A percentile compares a stretch with the other conserved stretches of the same genome.
These are phyloP conservation scores for Actenoides lindsayi DNA, from an alignment of 2,113 vertebrate genomes.

Conservation along the genomic window DNA sequence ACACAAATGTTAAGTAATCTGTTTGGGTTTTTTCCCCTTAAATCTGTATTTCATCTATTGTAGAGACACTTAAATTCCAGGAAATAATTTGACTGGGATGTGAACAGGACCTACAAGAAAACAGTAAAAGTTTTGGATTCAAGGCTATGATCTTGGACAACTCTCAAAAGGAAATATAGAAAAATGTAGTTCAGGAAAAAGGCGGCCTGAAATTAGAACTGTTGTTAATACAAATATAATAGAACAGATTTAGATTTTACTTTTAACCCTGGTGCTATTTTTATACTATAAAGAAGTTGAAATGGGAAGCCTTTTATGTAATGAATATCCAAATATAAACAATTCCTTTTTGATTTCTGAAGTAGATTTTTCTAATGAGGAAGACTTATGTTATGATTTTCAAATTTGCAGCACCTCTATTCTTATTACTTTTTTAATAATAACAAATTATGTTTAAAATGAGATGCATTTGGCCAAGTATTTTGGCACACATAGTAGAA, in stretches of 20 bases:
- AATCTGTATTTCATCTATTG: not conserved
- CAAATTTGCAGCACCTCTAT: not conserved
- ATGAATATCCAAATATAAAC: not conserved
- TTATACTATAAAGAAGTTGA: not conserved
- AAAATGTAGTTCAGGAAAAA: slow-evolving; percentile 1
- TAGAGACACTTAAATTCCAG: not conserved
- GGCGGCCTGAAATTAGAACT: slow-evolving; percentile 7
- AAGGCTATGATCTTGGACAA: not conserved
- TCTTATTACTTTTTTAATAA: not conserved
- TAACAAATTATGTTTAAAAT: not conserved
- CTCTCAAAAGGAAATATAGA: slow-evolving; percentile 28
- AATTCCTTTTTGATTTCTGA: not conserved
- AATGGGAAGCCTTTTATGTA: not conserved
- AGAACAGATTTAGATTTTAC: not conserved
- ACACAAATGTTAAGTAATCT: not conserved
- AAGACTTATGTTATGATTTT: not conserved
- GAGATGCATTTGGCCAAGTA: not conserved
- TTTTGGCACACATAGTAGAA: not conserved
- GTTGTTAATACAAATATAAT: not conserved
- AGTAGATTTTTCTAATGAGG: not conserved
- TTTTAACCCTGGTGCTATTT: not conserved
- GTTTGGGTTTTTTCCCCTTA: not conserved
- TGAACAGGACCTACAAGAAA: not conserved
- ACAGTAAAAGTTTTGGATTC: not conserved
- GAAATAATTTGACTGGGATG: slow-evolving; percentile 17